Base-by-base conservation (phyloP, 2,888 invertebrate genomes). In the Chesias legatella region DNA sequence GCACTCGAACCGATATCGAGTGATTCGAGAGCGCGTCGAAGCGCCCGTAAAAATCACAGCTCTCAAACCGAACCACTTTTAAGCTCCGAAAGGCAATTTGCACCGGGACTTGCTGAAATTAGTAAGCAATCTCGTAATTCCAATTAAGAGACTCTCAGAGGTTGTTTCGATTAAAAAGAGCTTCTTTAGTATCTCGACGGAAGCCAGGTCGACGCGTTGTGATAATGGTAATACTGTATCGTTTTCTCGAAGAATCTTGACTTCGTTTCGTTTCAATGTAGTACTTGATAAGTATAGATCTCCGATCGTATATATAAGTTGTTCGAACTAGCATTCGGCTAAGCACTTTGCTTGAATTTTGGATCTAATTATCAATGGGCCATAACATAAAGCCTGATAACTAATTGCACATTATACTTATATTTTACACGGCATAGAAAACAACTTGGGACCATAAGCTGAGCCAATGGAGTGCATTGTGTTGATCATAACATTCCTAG, bases 1-100 rank as follows among this genome's bases (percentile, higher is more conserved):
- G 71, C 66, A 66, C 73, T 72, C 64, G 63, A 70, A 63, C 63
- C 63, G 66, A 73, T 73, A 73, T 66, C 62, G 63, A 70, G 67
- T 58, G 35, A 40, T 40, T 43, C 63, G 64, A 65, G 61, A 47
- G 63, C 58, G 57, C 42, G n/a, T 61, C 60, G 59, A 67, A 63
- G 54, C 60, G 67, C 67, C 65, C 69, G 67, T 75, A 73, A 78
- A 79, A 79, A 78, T 76, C 76, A 75, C 72, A 72, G 67, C 65
- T 68, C 63, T 73, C 65, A 67, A 63, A 60, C 57, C 53, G 51
- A 63, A 60, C 63, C 65, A 66, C 61, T 70, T 70, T 73, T 69
- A 63, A 72, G 51, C 59, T 57, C 44, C 60, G 48, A 50, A 57
- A 63, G 65, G 62, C 60, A 67, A 73, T 76, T 76, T 68, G 60